These are phyloP conservation scores for Pangasius macronema DNA, from an alignment of 2,797 vertebrate species.

Conservation along the genomic window DNA sequence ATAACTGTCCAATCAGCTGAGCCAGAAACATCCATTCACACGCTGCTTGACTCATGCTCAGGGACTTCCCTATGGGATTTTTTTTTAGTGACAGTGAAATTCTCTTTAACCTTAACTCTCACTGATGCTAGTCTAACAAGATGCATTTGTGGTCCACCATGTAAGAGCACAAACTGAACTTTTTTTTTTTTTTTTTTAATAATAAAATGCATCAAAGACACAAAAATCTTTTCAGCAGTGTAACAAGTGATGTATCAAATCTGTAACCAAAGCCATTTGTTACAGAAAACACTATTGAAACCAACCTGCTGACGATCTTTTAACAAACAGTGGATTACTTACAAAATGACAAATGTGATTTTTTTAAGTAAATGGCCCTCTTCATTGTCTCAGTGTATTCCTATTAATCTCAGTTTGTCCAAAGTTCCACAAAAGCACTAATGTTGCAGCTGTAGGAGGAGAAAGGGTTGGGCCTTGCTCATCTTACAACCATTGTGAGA, in stretches of 20 bases:
- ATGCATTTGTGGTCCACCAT: background rate
- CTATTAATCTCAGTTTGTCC: background rate
- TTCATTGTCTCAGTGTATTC: background rate
- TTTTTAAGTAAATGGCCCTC: background rate
- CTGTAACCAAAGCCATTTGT: background rate
- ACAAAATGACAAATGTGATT: background rate
- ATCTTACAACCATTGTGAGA: slow-evolving; percentile 24
- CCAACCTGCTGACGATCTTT: background rate
- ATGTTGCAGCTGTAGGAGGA: background rate
- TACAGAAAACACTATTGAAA: background rate
- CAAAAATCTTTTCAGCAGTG: background rate
- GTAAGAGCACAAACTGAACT: background rate
- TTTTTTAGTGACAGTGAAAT: background rate
- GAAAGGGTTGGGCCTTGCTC: slow-evolving; percentile 15
- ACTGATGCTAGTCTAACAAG: background rate
- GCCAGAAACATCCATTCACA: background rate
- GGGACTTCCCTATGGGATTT: background rate
- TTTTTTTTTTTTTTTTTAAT: too few relatives aligned
- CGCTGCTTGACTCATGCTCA: background rate
- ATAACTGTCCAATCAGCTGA: background rate
- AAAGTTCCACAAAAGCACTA: background rate
- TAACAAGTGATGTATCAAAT: background rate
- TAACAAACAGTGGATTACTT: background rate
- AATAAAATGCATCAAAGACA: background rate
- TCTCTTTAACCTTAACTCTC: background rate